phyloP scores from a whole-genome alignment of 37 sponge, comb jelly and placozoan species.

The Beroe ovata region DNA sequence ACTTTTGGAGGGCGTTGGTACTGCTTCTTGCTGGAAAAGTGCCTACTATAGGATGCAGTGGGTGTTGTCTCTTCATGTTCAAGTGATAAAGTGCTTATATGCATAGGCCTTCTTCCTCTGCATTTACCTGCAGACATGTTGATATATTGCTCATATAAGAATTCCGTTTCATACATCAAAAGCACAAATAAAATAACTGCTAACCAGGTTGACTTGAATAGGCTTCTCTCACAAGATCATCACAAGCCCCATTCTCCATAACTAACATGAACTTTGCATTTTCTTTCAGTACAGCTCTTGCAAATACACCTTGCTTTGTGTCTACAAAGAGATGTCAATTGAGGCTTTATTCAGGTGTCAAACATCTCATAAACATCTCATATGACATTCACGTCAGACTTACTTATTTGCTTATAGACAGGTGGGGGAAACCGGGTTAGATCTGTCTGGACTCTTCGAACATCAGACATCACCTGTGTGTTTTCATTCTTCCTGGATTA shows the following conservation, averaged over 20 bases:
- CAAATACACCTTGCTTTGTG: slow-evolving; percentile 48
- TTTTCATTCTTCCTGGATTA: not conserved
- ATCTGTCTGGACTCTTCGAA: slow-evolving; percentile 31
- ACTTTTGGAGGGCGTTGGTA: not conserved
- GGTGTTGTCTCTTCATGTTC: not conserved
- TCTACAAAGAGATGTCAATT: slow-evolving; percentile 1
- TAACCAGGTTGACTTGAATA: slow-evolving; percentile 3
- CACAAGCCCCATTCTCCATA: slow-evolving; percentile 14
- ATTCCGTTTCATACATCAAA: not conserved
- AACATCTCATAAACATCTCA: not conserved
- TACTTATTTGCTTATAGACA: slow-evolving; percentile 35
- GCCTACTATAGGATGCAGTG: slow-evolving; percentile 29
- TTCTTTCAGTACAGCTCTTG: slow-evolving; percentile 61
- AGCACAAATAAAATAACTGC: not conserved
- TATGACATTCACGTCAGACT: not conserved
- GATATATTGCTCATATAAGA: slow-evolving; percentile 37
- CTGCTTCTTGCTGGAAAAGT: slow-evolving; percentile 16
- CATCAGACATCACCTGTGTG: slow-evolving; percentile 37
- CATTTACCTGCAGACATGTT: slow-evolving; percentile 52
- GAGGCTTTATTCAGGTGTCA: not conserved
- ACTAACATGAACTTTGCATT: slow-evolving; percentile 66
- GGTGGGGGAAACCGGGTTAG: slow-evolving; percentile 35
- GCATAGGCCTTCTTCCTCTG: slow-evolving; percentile 35
- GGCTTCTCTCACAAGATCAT: not conserved
- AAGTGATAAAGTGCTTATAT: slow-evolving; percentile 25